Base-by-base conservation (phyloP, 2,888 invertebrate genomes). In the Coenonympha arcania region DNA sequence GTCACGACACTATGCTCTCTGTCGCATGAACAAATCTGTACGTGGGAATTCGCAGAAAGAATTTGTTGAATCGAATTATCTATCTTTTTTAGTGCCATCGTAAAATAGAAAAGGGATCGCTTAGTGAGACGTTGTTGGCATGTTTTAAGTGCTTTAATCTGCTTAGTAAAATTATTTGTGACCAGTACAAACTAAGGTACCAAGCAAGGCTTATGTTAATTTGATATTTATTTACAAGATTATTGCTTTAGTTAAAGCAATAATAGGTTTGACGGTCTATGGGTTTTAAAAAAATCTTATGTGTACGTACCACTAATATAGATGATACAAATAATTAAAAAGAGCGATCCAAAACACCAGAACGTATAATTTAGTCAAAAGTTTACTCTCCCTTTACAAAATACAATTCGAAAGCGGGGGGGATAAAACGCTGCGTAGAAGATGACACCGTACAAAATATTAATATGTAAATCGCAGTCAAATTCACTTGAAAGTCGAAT, bases 401-500 rank as follows among this genome's bases (percentile, higher is more conserved):
- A 42, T 20, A 19, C 42, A 39, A 43, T 40, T 44, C 8, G 13
- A 39, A 24, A 49, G 8, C 15, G 22, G 8, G 33, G 9, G 24
- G 39, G 36, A 20, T 30, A 41, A 34, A 39, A 15, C 34, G 9
- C 39, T 52, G 41, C 37, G 42, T 52, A 52, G 22, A 36, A 36
- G 37, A 39, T 43, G 47, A 52, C 42, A 24, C 39, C 34, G 43
- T 51, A 52, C 56, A 53, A 54, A 61, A 61, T 61, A 63, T 63
- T 57, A 63, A 62, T 62, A 65, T 65, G 61, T 62, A 64, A 73
- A 82, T 80, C 73, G 69, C 65, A 73, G 75, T 71, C 63, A 68
- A 77, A 80, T 79, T 80, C 73, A 72, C 69, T 79, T 69, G 69
- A 70, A 77, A 78, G 69, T 75, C 73, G 69, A 75, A 72, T 66